Base-by-base conservation (phyloP, 2,797 vertebrate genomes). In the Sebastes trivittatus region DNA sequence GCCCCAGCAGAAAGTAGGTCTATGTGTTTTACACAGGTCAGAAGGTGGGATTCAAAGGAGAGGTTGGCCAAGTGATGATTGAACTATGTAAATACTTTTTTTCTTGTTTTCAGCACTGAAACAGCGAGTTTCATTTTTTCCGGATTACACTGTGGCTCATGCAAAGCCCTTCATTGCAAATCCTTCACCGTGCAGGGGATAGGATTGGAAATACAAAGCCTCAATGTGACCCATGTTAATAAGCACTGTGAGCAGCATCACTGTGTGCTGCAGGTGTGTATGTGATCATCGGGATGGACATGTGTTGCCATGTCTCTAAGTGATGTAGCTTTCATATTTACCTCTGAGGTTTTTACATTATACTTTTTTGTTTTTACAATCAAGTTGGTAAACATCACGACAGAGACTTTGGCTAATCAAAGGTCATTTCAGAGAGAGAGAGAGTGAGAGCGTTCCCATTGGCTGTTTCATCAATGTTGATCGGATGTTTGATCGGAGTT, bases 111-210 rank as follows among this genome's bases (percentile, higher is more conserved):
- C 55, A 54, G 25, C 55, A 20, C 20, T 20, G 18, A 61, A n/a
- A 74, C 55, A 59, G n/a, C 2, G 8, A 30, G 32, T 61, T 67
- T 80, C 3, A n/a, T 58, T 77, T 78, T 78, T 68, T 27, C 36
- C 6, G 42, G 20, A 18, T 78, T 25, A 23, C 64, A 34, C 29
- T 8, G 16, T 23, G 46, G 46, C 56, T 82, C 68, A 73, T 38
- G 62, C 62, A 70, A 70, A 79, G 75, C 72, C 32, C 11, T 64
- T 65, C 30, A 20, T 25, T 54, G 77, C n/a, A 75, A 82, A 78
- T 85, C 79, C 76, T 25, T n/a, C 34, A 52, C 30, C 1, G 13
- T 67, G 59, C 46, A 46, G 66, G 20, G 34, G 75, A 78, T 54
- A 72, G 68, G 29, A 65, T 65, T 52, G 55, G 42, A 64, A 72